A percentile compares a stretch with the other conserved stretches of the same genome.
Evolutionary conservation across 1,140 invertebrate species (phyloP).

Genomic region (Drosophila santomea): DNA sequence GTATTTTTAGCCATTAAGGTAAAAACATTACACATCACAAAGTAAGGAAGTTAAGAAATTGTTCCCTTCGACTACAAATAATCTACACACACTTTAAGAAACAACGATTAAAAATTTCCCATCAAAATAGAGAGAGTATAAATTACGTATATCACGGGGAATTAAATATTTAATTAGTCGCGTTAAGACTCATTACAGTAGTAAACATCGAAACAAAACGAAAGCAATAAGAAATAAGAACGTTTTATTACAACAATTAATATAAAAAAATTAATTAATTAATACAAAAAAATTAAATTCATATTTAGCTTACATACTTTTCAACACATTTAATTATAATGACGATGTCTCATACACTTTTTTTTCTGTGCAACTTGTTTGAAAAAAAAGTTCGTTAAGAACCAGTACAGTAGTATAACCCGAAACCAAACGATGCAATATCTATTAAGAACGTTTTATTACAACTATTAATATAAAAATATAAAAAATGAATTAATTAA

Average conservation of each 20-base stretch:
- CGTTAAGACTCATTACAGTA: neutral
- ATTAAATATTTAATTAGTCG: neutral
- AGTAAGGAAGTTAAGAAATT: neutral
- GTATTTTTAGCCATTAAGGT: neutral
- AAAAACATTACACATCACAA: neutral
- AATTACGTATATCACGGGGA: neutral
- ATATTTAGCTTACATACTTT: too few relatives aligned
- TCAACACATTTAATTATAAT: neutral
- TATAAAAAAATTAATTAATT: too few relatives aligned
- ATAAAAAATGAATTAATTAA: too few relatives aligned
- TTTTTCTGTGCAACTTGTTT: slow-evolving; percentile 3
- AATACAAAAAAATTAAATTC: too few relatives aligned
- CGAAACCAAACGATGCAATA: neutral
- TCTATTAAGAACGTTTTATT: neutral
- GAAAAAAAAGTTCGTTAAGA: neutral
- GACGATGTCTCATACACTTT: neutral
- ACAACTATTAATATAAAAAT: too few relatives aligned
- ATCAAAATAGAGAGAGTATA: neutral
- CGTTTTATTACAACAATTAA: neutral
- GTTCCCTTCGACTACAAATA: neutral
- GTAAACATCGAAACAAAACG: neutral
- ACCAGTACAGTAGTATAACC: neutral
- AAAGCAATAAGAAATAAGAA: neutral
- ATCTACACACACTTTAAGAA: neutral
- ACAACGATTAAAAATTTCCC: neutral